Base-by-base conservation (phyloP, 2,888 invertebrate species). In the Spilarctia lutea region DNA sequence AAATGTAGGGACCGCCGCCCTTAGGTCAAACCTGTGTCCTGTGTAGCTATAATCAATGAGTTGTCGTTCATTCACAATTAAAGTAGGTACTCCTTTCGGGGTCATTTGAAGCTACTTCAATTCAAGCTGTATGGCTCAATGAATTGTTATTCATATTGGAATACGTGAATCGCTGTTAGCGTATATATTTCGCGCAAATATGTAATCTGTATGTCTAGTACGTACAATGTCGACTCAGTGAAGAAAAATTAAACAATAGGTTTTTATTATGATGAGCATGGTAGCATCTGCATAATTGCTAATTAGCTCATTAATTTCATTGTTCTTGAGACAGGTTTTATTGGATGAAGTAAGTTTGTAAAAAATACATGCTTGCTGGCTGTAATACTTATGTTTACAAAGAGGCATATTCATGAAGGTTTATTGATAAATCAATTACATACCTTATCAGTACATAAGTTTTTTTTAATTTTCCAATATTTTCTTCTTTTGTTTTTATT, bases 11-110 rank as follows among this genome's bases (percentile, higher is more conserved):
- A 93, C 94, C 94, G 92, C 94, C 95, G 95, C 95, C 95, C 95
- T 91, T 92, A 87, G 85, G 87, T 92, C 91, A 91, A 84, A 84
- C 85, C 90, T 88, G 88, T 90, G 89, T 88, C 86, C 89, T 87
- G 86, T 90, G 90, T 92, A 91, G 88, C 80, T 93, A 92, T 92
- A 94, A 94, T 95, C 95, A 95, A 95, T 95, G 95, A 93, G 89
- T 89, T 81, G 86, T 83, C 89, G 91, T 95, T 95, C 95, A 96
- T 96, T 96, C 95, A 96, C 94, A 91, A 94, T 94, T 85, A 92
- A 91, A 88, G 91, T 93, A 91, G 91, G 90, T 89, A 86, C 90
- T 90, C 85, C 87, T 92, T 91, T 93, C 93, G 94, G 92, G 94
- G 94, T 94, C 94, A 93, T 91, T 89, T 90, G 89, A 84, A 92